These are phyloP conservation scores for Alcedo atthis DNA, from an alignment of 2,797 vertebrate species.

Conservation along the genomic window DNA sequence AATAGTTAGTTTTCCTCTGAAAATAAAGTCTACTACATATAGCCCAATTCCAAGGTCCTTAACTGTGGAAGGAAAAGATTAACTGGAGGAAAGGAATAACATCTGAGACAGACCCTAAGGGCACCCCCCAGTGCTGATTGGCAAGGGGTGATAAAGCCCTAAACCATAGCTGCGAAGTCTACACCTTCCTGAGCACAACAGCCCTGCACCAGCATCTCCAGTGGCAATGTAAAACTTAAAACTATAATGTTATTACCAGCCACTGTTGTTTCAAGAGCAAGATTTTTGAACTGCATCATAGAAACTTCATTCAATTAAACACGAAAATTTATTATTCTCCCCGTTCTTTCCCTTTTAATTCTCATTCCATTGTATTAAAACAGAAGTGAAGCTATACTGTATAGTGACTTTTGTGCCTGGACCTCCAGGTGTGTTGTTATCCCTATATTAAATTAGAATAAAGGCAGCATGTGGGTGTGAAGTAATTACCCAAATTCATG, in stretches of 20 bases:
- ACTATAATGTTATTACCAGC: neutral
- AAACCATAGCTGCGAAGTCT: neutral
- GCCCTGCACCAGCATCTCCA: neutral
- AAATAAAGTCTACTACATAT: neutral
- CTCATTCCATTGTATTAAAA: neutral
- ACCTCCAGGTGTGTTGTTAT: neutral
- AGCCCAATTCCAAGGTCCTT: neutral
- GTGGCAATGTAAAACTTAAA: neutral
- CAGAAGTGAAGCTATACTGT: neutral
- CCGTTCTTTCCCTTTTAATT: neutral
- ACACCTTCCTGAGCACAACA: neutral
- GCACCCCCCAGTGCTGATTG: neutral
- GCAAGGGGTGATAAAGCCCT: neutral
- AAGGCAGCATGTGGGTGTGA: neutral
- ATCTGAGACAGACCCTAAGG: neutral
- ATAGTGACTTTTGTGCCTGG: neutral
- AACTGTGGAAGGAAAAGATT: neutral
- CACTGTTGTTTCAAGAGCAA: neutral
- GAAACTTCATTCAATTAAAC: neutral
- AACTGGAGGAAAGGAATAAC: neutral
- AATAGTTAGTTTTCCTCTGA: conserved; percentile 26
- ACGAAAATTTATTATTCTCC: neutral
- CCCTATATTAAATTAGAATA: neutral
- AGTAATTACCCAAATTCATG: neutral
- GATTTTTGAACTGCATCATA: neutral